Evolutionary conservation across 2,888 invertebrate species (phyloP).

Genomic region (Bellardia pandia): DNA sequence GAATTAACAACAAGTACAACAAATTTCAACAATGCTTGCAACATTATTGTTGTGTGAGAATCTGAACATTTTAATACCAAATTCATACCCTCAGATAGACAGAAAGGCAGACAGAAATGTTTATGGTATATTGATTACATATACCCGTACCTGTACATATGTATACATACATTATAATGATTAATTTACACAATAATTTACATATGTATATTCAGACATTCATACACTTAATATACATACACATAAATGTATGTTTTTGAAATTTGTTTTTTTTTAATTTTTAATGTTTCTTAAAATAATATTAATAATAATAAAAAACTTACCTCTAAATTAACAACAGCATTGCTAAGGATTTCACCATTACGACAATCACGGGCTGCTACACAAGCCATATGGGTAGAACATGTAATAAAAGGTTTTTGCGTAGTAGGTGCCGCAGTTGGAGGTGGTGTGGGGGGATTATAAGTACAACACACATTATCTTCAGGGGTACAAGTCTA

Average conservation of each 20-base stretch:
- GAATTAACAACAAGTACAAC: slow-evolving; percentile 60
- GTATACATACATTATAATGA: slow-evolving; percentile 4
- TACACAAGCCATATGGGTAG: slow-evolving; percentile 81
- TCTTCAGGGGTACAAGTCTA: slow-evolving; percentile 84
- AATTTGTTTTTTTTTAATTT: neutral
- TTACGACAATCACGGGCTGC: slow-evolving; percentile 81
- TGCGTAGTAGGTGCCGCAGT: slow-evolving; percentile 80
- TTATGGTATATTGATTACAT: slow-evolving; percentile 48
- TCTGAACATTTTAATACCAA: slow-evolving; percentile 44
- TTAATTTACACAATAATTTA: slow-evolving; percentile 59
- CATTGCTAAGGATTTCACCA: slow-evolving; percentile 81
- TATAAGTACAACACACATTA: slow-evolving; percentile 84
- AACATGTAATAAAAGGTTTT: slow-evolving; percentile 78
- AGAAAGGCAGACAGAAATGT: neutral
- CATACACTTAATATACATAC: neutral
- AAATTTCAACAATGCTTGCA: slow-evolving; percentile 54
- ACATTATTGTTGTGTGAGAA: slow-evolving; percentile 54
- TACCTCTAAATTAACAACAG: slow-evolving; percentile 81
- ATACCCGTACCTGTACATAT: neutral
- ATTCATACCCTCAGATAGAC: neutral
- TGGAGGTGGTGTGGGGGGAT: slow-evolving; percentile 77
- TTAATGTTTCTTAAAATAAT: neutral
- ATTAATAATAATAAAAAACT: slow-evolving; percentile 75
- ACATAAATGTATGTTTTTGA: slow-evolving; percentile 8
- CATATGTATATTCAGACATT: slow-evolving; percentile 2